phyloP scores from a whole-genome alignment of 2,797 vertebrate genomes.

The Botia almorhae region DNA sequence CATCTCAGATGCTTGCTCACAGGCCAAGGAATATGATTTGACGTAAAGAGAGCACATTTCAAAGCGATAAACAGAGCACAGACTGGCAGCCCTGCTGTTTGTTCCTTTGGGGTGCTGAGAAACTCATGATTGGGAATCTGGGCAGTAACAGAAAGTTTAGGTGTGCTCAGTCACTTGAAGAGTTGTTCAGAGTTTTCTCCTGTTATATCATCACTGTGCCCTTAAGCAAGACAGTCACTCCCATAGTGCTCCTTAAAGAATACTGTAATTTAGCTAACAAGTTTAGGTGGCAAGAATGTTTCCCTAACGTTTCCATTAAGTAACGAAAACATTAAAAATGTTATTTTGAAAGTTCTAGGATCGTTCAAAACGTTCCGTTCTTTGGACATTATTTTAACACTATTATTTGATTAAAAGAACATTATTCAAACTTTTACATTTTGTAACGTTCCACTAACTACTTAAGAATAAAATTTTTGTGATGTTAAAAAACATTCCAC shows the following conservation, averaged over 20 bases:
- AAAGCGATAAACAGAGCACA: conserved; percentile 29
- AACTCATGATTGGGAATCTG: conserved; percentile 20
- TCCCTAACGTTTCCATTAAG: too few relatives aligned
- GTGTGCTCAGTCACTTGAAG: background rate
- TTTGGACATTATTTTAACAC: too few relatives aligned
- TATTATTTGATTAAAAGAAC: too few relatives aligned
- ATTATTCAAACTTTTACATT: too few relatives aligned
- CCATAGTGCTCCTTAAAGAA: background rate
- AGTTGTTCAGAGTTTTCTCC: conserved; percentile 1
- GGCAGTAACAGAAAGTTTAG: conserved; percentile 15
- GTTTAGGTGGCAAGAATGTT: too few relatives aligned
- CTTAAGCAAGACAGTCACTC: background rate
- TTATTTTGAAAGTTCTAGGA: too few relatives aligned
- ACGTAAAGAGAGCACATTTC: conserved; percentile 38
- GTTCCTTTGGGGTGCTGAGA: conserved; percentile 30
- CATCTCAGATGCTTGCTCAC: conserved; percentile 32
- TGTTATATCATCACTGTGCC: background rate
- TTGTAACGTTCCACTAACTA: too few relatives aligned
- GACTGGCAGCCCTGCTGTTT: conserved; percentile 41
- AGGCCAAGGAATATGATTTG: conserved; percentile 21
- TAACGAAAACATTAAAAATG: too few relatives aligned
- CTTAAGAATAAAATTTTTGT: too few relatives aligned
- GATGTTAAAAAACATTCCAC: too few relatives aligned
- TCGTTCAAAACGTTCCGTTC: too few relatives aligned
- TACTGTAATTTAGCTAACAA: too few relatives aligned